Evolutionary conservation across 2,797 vertebrate species (phyloP), one percentile per base, ranked within the genome.

Genomic region (Danionella dracula): DNA sequence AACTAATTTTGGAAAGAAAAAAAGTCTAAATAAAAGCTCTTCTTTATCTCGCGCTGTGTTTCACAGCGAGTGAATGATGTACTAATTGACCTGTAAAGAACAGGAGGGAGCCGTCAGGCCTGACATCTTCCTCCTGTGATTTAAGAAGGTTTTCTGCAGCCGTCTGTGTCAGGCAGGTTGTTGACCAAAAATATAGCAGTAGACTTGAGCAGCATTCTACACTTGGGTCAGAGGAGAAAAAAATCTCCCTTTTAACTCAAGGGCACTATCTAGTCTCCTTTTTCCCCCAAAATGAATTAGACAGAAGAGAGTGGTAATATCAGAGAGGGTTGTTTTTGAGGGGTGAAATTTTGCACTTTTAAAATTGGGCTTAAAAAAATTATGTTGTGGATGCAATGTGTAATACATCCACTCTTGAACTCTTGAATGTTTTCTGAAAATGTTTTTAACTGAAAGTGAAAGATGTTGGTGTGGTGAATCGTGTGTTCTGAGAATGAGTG

Each of bases 61-160:
- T n/a, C n/a, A n/a, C 59, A 55, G 67, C 27, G 9, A 40, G 68
- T 76, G 67, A 76, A 73, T 68, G 73, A 68, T 73, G 48, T 51
- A 56, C 53, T 49, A 50, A 27, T 48, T 69, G 66, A 67, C 62
- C 70, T 59, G 53, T 64, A 49, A 65, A 67, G 34, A 58, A 45
- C 60, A 68, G 70, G 76, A 66, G 61, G 45, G 56, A 71, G 56
- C 64, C 73, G 72, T 71, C 76, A 73, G 27, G 70, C 35, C 63
- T 57, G 68, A 78, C 64, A 50, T 78, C 69, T 75, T 57, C 65
- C 31, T n/a, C 54, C 67, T 51, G 49, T 77, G 62, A 75, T 75
- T 78, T 78, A 78, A 37, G 17, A 5, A 6, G 0, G 16, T 59
- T 59, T 46, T 64, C 46, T 35, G 20, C 16, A 50, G 4, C 70